Evolutionary conservation across 2,113 vertebrate genomes (phyloP).

Genomic region (Tachycineta bicolor): DNA sequence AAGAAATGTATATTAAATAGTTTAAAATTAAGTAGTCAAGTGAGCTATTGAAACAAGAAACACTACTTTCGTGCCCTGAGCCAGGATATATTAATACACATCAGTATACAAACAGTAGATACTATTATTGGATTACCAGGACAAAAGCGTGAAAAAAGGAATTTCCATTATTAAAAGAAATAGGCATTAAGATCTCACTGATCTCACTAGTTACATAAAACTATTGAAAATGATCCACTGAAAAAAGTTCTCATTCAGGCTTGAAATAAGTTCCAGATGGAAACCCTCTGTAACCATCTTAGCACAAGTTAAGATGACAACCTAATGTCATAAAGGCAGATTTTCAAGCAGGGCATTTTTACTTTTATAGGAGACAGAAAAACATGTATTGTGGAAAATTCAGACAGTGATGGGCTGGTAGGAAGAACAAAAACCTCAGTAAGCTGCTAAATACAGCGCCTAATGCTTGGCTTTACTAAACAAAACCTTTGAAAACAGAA

Average conservation of each 20-base stretch:
- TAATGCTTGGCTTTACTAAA: background rate
- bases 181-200: background rate
- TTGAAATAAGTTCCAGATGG: background rate
- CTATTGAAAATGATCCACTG: background rate
- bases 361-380: background rate
- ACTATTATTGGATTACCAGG: background rate
- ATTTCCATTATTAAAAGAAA: background rate
- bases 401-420: rapidly evolving
- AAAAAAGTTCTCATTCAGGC: background rate
- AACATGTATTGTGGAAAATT: background rate
- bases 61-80: background rate
- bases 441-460: background rate
- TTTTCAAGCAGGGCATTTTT: background rate
- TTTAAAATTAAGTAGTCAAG: background rate
- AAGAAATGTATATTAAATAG: background rate
- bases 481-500: background rate
- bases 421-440: background rate
- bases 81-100: background rate
- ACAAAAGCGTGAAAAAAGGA: background rate
- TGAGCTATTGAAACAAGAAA: background rate
- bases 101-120: background rate
- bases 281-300: background rate
- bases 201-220: background rate
- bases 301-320: background rate
- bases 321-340: background rate